phyloP scores from a whole-genome alignment of 2,888 invertebrate genomes.

The Conops quadrifasciatus region DNA sequence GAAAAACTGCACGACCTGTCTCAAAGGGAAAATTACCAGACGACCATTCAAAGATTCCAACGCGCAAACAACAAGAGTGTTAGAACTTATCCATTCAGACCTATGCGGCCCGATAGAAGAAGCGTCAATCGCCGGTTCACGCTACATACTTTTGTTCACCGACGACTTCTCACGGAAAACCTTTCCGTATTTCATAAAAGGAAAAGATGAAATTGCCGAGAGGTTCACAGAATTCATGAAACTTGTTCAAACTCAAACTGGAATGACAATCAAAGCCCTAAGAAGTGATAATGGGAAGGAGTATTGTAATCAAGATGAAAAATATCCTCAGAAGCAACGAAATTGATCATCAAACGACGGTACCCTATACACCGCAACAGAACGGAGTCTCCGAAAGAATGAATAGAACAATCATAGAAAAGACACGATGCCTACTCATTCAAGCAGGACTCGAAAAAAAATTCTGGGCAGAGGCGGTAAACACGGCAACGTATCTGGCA shows the following conservation, averaged over 20 bases:
- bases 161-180: constrained; percentile 41
- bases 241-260: constrained; percentile 44
- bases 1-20: not conserved
- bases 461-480: not conserved
- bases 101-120: not conserved
- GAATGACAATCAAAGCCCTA: constrained; percentile 44
- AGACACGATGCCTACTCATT: not conserved
- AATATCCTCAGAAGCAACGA: constrained; percentile 44
- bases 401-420: not conserved
- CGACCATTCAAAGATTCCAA: not conserved
- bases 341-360: constrained; percentile 44
- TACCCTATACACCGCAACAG: constrained; percentile 9
- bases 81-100: not conserved
- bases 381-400: constrained; percentile 3
- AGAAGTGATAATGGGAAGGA: constrained; percentile 51
- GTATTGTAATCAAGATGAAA: constrained; percentile 46
- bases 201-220: constrained; percentile 36
- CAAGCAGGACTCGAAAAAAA: not conserved
- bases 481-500: no score
- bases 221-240: constrained; percentile 29
- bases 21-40: not conserved
- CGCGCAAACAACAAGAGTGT: not conserved
- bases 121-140: constrained; percentile 37
- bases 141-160: constrained; percentile 41
- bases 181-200: constrained; percentile 37